phyloP scores from a whole-genome alignment of 2,113 vertebrate species.

The Calyptomena viridis region DNA sequence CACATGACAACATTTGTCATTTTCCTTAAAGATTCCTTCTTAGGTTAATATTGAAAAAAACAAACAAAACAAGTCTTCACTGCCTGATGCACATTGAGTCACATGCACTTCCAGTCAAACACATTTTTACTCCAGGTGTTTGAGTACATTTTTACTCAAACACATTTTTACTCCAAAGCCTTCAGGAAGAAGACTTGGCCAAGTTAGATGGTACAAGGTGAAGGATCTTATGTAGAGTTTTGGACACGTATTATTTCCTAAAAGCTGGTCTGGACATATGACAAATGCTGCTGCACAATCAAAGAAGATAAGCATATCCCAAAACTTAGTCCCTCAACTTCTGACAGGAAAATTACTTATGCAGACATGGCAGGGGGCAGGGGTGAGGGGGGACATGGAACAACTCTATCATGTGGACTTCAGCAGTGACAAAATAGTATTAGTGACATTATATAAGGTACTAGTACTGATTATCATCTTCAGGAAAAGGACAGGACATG shows the following conservation, averaged over 20 bases:
- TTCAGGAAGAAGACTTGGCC: not conserved
- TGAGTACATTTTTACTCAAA: too few relatives aligned
- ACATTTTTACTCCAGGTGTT: not conserved
- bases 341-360: not conserved
- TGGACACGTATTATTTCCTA: not conserved
- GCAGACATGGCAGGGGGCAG: not conserved
- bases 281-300: not conserved
- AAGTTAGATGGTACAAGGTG: not conserved
- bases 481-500: not conserved
- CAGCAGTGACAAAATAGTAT: not conserved
- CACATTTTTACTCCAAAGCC: too few relatives aligned
- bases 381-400: accelerated
- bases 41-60: accelerated
- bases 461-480: not conserved
- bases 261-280: not conserved
- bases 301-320: not conserved
- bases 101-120: not conserved
- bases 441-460: not conserved
- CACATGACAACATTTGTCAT: not conserved
- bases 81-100: not conserved
- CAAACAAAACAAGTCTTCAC: not conserved
- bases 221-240: not conserved
- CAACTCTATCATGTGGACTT: not conserved
- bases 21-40: not conserved
- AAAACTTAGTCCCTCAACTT: not conserved